A percentile compares a stretch with the other conserved stretches of the same genome.
Conservation (phyloP, 2,888 invertebrate species). For the Drosophila demipolita region DNA sequence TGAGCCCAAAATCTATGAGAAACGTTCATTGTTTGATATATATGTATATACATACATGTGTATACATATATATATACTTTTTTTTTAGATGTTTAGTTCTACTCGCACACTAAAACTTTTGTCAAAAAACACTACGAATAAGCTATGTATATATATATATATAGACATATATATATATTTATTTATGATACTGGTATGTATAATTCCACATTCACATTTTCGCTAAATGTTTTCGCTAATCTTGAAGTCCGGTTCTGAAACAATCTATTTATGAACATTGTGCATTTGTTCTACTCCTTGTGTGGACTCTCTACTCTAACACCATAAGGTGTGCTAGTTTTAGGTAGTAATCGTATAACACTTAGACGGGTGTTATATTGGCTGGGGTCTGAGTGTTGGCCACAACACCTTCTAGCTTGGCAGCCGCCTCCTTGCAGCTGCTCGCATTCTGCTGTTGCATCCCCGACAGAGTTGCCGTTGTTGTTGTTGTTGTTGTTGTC, state of each 20-base stretch:
- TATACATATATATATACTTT: neutral
- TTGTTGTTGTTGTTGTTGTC: conserved; percentile 8
- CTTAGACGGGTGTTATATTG: conserved; percentile 78
- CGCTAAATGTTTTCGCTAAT: conserved; percentile 11
- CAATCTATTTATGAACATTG: conserved; percentile 31
- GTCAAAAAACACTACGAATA: conserved; percentile 59
- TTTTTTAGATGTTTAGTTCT: conserved; percentile 26
- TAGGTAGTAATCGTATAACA: neutral
- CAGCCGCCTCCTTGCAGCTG: conserved; percentile 64
- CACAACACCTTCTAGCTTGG: conserved; percentile 57
- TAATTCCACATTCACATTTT: conserved; percentile 29
- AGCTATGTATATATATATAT: conserved; percentile 32
- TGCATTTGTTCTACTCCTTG: conserved; percentile 37
- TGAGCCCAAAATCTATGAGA: conserved; percentile 50
- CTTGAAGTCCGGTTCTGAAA: conserved; percentile 4
- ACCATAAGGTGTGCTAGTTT: conserved; percentile 17
- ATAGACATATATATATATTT: conserved; percentile 25
- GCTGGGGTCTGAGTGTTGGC: conserved; percentile 49
- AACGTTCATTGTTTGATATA: conserved; percentile 14
- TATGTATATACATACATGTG: neutral
- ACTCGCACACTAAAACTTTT: conserved; percentile 50
- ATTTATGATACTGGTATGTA: conserved; percentile 53
- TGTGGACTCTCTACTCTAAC: conserved; percentile 11
- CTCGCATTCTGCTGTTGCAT: conserved; percentile 35
- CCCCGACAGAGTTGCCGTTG: conserved; percentile 11